phyloP scores from a whole-genome alignment of 2,797 vertebrate species.

The Paramormyrops hopkinsi region DNA sequence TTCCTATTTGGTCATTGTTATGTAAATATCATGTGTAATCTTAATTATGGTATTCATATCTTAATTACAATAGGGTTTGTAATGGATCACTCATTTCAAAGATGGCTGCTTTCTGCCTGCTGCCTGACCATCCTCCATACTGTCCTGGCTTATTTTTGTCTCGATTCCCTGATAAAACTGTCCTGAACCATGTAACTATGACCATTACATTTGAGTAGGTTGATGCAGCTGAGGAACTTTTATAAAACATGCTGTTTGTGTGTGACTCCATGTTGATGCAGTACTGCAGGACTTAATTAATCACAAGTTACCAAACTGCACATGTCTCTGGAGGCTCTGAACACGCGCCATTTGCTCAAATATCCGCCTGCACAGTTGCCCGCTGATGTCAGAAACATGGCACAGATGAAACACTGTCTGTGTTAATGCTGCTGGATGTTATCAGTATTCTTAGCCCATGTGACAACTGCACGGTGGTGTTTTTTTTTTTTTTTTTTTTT shows the following conservation, averaged over 20 bases:
- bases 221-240: not conserved
- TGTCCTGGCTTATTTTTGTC: not conserved
- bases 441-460: not conserved
- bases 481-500: not conserved
- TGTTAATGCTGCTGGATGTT: not conserved
- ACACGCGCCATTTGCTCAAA: not conserved
- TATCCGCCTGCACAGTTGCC: not conserved
- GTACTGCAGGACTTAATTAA: not conserved
- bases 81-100: not conserved
- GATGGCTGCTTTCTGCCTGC: not conserved
- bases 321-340: not conserved
- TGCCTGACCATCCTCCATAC: not conserved
- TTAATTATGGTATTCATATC: not conserved
- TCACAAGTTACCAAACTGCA: not conserved
- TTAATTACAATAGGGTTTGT: not conserved
- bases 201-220: not conserved
- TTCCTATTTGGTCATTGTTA: not conserved
- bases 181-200: not conserved
- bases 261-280: not conserved
- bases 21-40: not conserved
- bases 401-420: not conserved
- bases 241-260: not conserved
- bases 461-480: not conserved
- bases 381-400: not conserved
- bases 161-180: not conserved